These are phyloP conservation scores for Micropoecilia bifurca DNA, from an alignment of 2,797 vertebrate species.

Conservation along the genomic window DNA sequence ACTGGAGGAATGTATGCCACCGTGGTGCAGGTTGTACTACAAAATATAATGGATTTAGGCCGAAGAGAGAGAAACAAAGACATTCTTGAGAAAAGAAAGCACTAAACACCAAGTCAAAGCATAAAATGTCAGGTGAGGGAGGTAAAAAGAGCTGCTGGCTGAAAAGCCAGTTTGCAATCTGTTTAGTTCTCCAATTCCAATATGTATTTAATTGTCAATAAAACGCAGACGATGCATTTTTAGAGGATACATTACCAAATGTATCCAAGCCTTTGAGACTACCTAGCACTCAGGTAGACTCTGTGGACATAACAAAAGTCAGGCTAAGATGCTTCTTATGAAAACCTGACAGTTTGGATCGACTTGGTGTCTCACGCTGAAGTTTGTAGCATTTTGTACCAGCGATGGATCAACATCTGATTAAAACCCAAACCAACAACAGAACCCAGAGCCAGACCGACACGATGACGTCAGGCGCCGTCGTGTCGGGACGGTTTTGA, in stretches of 20 bases:
- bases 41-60: constrained; percentile 60
- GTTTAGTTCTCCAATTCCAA: not conserved
- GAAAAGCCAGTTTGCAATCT: not conserved
- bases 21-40: constrained; percentile 75
- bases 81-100: constrained; percentile 65
- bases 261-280: constrained; percentile 6
- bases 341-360: constrained; percentile 49
- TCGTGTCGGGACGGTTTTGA: constrained; percentile 18
- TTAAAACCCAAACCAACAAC: constrained; percentile 62
- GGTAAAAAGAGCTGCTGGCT: constrained; percentile 1
- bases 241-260: not conserved
- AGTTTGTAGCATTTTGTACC: constrained; percentile 81
- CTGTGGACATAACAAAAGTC: not conserved
- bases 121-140: constrained; percentile 30
- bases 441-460: constrained; percentile 22
- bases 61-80: constrained; percentile 65
- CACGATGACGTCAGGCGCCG: not conserved
- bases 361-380: constrained; percentile 65
- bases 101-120: constrained; percentile 58
- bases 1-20: constrained; percentile 92
- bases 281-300: not conserved
- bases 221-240: not conserved
- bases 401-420: constrained; percentile 77
- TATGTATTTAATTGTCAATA: not conserved
- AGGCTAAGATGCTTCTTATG: not conserved